Conservation (phyloP, 2,888 invertebrate genomes). For the Trichopria drosophilae region DNA sequence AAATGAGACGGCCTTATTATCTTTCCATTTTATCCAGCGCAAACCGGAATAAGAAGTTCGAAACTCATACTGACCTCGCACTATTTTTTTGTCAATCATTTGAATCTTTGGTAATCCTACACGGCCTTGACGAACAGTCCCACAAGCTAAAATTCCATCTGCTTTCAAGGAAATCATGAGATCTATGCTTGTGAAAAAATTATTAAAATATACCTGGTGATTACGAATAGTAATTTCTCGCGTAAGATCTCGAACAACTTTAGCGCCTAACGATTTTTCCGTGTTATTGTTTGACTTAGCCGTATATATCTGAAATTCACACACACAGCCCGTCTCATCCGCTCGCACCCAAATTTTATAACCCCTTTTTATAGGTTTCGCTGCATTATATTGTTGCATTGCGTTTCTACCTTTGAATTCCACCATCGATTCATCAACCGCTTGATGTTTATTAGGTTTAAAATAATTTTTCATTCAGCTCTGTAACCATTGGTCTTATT, state of each 20-base stretch:
- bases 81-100: constrained; percentile 39
- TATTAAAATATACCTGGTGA: constrained; percentile 43
- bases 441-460: constrained; percentile 7
- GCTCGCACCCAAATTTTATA: constrained; percentile 13
- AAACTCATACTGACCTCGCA: constrained; percentile 37
- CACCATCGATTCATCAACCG: constrained; percentile 11
- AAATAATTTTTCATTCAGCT: constrained; percentile 8
- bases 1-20: constrained; percentile 39
- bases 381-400: constrained; percentile 14
- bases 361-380: constrained; percentile 10
- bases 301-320: constrained; percentile 14
- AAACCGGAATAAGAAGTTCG: constrained; percentile 37
- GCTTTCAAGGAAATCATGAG: too few species aligned
- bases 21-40: constrained; percentile 45
- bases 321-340: constrained; percentile 8
- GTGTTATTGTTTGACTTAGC: background rate
- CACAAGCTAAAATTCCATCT: too few species aligned
- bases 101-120: too few species aligned
- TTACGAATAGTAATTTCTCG: constrained; percentile 35
- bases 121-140: too few species aligned
- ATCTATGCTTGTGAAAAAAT: too few species aligned
- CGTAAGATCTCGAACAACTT: constrained; percentile 10
- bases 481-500: constrained; percentile 16
- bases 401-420: constrained; percentile 11
- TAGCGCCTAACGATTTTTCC: constrained; percentile 7